Evolutionary conservation across 2,888 invertebrate species (phyloP), one percentile per base, ranked within the genome.

Genomic region (Drosophila aldrichi): DNA sequence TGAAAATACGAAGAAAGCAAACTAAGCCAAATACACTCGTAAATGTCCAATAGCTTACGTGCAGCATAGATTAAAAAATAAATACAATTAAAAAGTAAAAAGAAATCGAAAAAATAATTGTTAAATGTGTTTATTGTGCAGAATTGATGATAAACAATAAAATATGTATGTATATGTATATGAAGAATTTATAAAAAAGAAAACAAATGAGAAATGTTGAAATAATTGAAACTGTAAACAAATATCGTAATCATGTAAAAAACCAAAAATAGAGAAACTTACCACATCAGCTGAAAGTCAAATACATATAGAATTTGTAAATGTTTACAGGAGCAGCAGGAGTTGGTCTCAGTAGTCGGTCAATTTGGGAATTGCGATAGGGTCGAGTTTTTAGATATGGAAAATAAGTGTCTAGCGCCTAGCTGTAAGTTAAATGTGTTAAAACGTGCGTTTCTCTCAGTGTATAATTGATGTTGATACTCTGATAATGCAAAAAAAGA

Each of bases 21-120:
- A 41, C 38, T 60, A 82, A 79, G 69, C 64, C 59, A 83, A 81
- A 82, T 60, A 67, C 58, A 74, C 61, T 79, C 67, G 64, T 69
- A 70, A 88, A 85, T 82, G 82, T 82, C 82, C 88, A 82, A 82
- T 60, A 59, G 71, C 55, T 69, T 41, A 70, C 62, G 55, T 70
- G 49, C 58, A 44, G 10, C 36, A 73, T 81, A 71, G 46, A 59
- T 79, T 48, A 14, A 14, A 34, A 22, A 70, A 65, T 49, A 16
- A 63, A 16, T n/a, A n/a, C n/a, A n/a, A n/a, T n/a, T n/a, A 57
- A 63, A 54, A 29, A 32, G 5, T 16, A 54, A 60, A 49, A 22
- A 32, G 5, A 44, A 51, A 51, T 44, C 12, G 34, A 22, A 41
- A 51, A 54, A 46, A 40, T 29, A 43, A 67, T 56, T 75, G 76